Conservation (phyloP, 2,797 vertebrate species). For the Gymnocypris eckloni region DNA sequence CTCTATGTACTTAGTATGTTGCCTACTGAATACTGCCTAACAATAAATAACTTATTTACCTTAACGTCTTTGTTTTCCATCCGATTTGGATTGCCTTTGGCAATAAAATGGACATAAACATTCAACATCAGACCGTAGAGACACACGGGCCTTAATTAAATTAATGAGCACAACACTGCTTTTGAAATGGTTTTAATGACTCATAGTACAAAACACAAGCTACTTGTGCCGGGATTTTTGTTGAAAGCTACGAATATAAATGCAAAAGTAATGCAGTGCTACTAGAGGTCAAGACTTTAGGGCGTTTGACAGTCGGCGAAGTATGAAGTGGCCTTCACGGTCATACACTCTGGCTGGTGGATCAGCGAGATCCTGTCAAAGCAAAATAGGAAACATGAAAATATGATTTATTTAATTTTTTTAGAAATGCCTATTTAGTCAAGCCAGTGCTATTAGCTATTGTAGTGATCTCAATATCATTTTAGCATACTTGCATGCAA, state of each 20-base stretch:
- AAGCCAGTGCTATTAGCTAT: not conserved
- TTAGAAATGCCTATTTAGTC: not conserved
- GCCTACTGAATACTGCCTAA: not conserved
- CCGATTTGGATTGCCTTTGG: not conserved
- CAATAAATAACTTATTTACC: no score
- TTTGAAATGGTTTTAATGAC: slow-evolving; percentile 2
- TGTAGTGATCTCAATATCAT: not conserved
- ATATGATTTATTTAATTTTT: no score
- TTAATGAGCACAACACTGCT: not conserved
- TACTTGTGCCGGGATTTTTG: not conserved
- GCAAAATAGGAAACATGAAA: not conserved
- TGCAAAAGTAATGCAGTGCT: not conserved
- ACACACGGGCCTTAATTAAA: not conserved
- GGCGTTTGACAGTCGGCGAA: not conserved
- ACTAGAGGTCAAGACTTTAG: not conserved
- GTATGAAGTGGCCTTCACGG: not conserved
- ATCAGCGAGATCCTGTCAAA: not conserved
- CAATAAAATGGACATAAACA: not conserved
- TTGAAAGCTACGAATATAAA: not conserved
- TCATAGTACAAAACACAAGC: not conserved
- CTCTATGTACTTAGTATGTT: not conserved
- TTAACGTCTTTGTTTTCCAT: not conserved
- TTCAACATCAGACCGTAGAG: not conserved
- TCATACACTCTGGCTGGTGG: not conserved
- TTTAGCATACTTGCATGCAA: not conserved